A percentile compares a stretch with the other conserved stretches of the same genome.
phyloP scores from a whole-genome alignment of 2,797 vertebrate genomes.

The Phalanger gymnotis region DNA sequence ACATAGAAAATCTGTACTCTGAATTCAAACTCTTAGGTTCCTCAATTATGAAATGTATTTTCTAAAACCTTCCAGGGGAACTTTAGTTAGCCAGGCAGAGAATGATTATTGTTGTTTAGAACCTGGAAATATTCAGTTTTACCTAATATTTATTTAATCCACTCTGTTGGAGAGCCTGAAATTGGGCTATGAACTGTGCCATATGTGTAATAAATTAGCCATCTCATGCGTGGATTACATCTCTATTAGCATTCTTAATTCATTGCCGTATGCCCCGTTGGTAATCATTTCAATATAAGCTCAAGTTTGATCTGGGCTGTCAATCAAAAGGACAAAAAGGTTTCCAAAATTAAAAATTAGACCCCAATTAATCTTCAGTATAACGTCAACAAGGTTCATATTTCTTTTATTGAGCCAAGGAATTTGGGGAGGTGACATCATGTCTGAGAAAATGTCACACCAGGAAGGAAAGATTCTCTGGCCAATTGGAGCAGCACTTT shows the following conservation, averaged over 20 bases:
- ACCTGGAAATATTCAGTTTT: conserved; percentile 10
- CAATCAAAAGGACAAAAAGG: conserved; percentile 66
- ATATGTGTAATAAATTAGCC: neutral
- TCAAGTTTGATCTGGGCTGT: conserved; percentile 71
- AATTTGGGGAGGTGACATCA: conserved; percentile 80
- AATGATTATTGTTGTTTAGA: conserved; percentile 29
- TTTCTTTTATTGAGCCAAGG: conserved; percentile 78
- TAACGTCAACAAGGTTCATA: conserved; percentile 77
- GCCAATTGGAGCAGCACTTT: conserved; percentile 75
- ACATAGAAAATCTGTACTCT: conserved; percentile 18
- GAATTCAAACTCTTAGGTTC: neutral
- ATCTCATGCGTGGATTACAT: conserved; percentile 12
- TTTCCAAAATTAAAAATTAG: conserved; percentile 81
- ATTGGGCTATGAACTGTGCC: conserved; percentile 9
- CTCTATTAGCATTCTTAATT: conserved; percentile 69
- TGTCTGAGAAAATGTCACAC: conserved; percentile 81
- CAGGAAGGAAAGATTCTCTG: conserved; percentile 78
- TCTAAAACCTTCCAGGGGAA: conserved; percentile 41
- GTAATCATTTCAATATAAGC: conserved; percentile 73
- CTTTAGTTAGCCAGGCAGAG: conserved; percentile 23
- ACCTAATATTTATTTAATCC: conserved; percentile 45
- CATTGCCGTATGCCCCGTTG: conserved; percentile 46
- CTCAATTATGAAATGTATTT: neutral
- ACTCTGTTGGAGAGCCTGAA: conserved; percentile 35
- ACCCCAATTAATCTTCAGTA: conserved; percentile 80